Evolutionary conservation across 35 echinoderm and acorn worm genomes (phyloP).

Genomic region (Lytechinus pictus): DNA sequence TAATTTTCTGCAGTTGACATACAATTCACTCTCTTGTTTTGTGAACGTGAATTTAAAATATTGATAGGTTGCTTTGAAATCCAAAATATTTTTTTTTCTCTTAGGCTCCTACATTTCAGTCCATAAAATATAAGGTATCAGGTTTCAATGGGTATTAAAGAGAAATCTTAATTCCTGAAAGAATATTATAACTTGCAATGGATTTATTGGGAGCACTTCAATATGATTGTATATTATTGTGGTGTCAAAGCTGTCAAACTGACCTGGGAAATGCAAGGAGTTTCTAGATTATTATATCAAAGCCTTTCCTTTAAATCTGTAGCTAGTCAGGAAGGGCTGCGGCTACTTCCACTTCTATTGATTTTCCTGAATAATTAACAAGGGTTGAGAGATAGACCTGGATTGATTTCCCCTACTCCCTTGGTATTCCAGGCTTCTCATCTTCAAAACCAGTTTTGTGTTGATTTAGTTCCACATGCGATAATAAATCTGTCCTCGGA

Average conservation of each 20-base stretch:
- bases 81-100: background rate
- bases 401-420: background rate
- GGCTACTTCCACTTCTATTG: conserved; percentile 3
- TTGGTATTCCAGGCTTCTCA: background rate
- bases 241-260: background rate
- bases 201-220: background rate
- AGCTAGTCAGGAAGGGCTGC: background rate
- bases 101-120: background rate
- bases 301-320: background rate
- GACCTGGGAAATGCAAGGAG: background rate
- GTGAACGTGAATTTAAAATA: background rate
- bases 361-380: conserved; percentile 21
- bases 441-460: background rate
- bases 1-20: no score
- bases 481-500: conserved; percentile 12
- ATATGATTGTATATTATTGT: background rate
- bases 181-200: background rate
- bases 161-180: background rate
- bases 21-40: background rate
- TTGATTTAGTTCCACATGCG: background rate
- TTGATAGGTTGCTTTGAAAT: background rate
- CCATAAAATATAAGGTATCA: background rate
- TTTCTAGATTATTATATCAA: background rate
- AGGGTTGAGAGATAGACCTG: background rate
- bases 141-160: background rate